Evolutionary conservation across 2,888 invertebrate genomes (phyloP).

Genomic region (Rhabditoides inermis): DNA sequence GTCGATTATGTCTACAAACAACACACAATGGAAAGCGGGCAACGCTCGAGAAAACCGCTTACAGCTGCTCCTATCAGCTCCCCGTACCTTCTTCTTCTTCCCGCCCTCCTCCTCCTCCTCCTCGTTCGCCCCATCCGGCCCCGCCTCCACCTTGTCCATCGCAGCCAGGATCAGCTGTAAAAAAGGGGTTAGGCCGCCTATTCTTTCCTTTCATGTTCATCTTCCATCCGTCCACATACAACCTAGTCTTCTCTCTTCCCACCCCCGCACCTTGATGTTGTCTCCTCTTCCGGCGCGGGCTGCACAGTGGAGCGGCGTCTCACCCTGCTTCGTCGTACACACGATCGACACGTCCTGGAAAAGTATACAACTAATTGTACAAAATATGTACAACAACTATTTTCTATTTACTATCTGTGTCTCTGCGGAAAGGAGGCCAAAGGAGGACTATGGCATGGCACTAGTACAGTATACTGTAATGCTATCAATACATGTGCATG

Average conservation of each 20-base stretch:
- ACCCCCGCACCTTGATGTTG: slow-evolving; percentile 17
- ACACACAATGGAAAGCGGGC: no score
- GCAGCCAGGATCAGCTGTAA: slow-evolving; percentile 19
- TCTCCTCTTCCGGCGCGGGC: slow-evolving; percentile 31
- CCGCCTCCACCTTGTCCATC: slow-evolving; percentile 23
- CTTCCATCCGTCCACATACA: neutral
- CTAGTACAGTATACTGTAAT: no score
- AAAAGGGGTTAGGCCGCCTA: no score
- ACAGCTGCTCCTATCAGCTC: neutral
- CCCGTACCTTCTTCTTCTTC: neutral
- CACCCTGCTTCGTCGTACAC: slow-evolving; percentile 25
- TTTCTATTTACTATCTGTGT: no score
- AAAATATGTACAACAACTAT: no score
- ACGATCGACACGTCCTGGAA: no score
- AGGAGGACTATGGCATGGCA: no score
- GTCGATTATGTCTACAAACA: neutral
- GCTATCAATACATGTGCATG: no score
- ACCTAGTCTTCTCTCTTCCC: neutral
- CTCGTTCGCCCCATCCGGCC: slow-evolving; percentile 9
- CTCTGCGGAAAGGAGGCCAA: no score
- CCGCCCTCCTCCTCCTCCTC: slow-evolving; percentile 2
- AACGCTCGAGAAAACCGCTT: no score
- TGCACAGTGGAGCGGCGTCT: slow-evolving; percentile 37
- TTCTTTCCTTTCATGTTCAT: no score
- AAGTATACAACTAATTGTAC: no score